A percentile compares a stretch with the other conserved stretches of the same genome.
Evolutionary conservation across 2,113 vertebrate genomes (phyloP).

Genomic region (Anser brachyrhynchus): DNA sequence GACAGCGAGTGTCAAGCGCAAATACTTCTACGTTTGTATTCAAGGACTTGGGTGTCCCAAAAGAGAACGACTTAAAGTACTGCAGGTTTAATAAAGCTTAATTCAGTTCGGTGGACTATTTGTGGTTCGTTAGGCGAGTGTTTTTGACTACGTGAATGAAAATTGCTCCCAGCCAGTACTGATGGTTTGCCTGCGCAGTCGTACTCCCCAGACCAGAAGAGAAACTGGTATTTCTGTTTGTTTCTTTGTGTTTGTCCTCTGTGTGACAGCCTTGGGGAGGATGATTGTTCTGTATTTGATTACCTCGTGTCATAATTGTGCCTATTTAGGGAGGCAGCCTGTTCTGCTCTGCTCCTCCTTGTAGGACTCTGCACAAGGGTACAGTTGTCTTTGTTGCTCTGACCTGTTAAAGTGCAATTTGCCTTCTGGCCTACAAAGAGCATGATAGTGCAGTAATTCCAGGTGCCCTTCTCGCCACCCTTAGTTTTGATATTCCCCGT

Average conservation of each 20-base stretch:
- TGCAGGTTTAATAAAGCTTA: background rate
- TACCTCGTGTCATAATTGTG: accelerated
- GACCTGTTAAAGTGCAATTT: background rate
- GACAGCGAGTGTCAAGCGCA: background rate
- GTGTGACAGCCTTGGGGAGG: background rate
- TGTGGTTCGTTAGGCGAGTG: background rate
- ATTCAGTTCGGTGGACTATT: background rate
- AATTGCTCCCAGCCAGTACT: accelerated
- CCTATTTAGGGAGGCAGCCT: background rate
- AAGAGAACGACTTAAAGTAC: background rate
- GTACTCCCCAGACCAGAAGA: background rate
- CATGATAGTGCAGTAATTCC: background rate
- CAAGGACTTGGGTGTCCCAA: background rate
- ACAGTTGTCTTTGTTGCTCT: background rate
- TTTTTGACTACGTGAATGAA: background rate
- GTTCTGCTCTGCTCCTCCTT: background rate
- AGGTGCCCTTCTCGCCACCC: background rate
- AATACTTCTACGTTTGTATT: background rate
- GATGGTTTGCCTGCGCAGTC: accelerated
- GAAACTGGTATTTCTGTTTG: background rate
- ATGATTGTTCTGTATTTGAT: background rate
- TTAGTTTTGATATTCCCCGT: background rate
- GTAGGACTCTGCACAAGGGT: accelerated
- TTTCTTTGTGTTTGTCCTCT: background rate
- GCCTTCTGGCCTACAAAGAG: background rate